A percentile compares a stretch with the other conserved stretches of the same genome.
phyloP scores from a whole-genome alignment of 2,113 vertebrate genomes.

The Cygnus buccinator region DNA sequence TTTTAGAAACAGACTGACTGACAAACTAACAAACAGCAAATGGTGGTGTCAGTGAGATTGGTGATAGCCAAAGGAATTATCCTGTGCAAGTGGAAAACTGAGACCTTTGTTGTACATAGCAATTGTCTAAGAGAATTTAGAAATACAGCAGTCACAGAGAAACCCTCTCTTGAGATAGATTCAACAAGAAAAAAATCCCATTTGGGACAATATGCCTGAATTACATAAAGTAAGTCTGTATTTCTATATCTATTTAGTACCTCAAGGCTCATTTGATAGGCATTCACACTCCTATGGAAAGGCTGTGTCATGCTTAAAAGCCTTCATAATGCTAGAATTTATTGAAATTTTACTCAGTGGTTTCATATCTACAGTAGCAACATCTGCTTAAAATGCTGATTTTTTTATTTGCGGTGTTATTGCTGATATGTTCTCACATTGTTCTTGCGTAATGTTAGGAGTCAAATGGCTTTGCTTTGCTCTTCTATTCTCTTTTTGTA shows the following conservation, averaged over 20 bases:
- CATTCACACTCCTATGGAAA: background rate
- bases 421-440: background rate
- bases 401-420: background rate
- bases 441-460: background rate
- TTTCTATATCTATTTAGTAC: background rate
- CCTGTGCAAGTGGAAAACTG: background rate
- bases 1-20: slow-evolving; percentile 12
- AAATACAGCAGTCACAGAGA: background rate
- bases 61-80: slow-evolving; percentile 21
- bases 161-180: background rate
- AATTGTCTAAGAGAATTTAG: background rate
- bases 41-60: background rate
- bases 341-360: background rate
- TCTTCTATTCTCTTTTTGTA: background rate
- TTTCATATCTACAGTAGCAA: slow-evolving; percentile 3
- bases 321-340: background rate
- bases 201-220: background rate
- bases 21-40: slow-evolving; percentile 51
- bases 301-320: background rate
- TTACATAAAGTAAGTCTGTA: background rate
- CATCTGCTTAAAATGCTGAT: background rate
- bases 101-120: background rate
- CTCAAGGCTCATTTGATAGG: background rate
- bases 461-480: background rate
- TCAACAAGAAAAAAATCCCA: background rate